Conservation (phyloP, 1,140 invertebrate species). For the Platyura marginata region DNA sequence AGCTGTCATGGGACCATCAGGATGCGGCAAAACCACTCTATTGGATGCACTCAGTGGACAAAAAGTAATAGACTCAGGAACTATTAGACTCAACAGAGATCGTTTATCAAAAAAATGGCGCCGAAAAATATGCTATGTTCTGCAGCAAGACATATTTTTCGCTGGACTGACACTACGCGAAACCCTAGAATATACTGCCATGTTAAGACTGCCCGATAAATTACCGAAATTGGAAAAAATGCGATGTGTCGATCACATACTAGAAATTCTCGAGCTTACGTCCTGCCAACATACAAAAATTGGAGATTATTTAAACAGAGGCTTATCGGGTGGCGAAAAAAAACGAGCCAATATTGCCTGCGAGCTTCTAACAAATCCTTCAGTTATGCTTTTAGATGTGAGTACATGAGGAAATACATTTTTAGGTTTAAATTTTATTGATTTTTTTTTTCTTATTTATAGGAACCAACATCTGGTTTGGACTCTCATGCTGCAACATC, state of each 20-base stretch:
- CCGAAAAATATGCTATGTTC: conserved; percentile 62
- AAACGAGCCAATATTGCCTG: conserved; percentile 75
- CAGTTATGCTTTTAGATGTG: conserved; percentile 69
- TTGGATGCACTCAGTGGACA: conserved; percentile 57
- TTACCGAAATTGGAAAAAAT: conserved; percentile 56
- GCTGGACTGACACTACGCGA: conserved; percentile 61
- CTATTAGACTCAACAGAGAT: conserved; percentile 54
- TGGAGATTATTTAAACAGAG: conserved; percentile 57
- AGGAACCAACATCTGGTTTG: conserved; percentile 75
- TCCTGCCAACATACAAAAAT: conserved; percentile 68
- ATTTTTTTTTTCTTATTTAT: conserved; percentile 6
- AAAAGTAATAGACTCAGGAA: conserved; percentile 42
- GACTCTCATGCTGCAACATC: conserved; percentile 67
- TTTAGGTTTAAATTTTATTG: background rate
- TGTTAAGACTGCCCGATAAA: conserved; percentile 53
- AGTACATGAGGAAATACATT: conserved; percentile 23
- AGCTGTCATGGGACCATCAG: conserved; percentile 70
- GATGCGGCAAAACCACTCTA: conserved; percentile 65
- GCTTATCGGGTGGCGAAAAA: conserved; percentile 72
- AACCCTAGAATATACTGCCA: conserved; percentile 55
- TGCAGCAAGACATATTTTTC: conserved; percentile 74
- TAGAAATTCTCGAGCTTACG: conserved; percentile 55
- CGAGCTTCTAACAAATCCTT: conserved; percentile 69
- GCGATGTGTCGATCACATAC: conserved; percentile 61
- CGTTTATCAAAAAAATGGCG: conserved; percentile 57